Percentiles rank a stretch among this genome's conserved stretches.
Conservation (phyloP, 2,888 invertebrate species). For the Drosophila prolongata region DNA sequence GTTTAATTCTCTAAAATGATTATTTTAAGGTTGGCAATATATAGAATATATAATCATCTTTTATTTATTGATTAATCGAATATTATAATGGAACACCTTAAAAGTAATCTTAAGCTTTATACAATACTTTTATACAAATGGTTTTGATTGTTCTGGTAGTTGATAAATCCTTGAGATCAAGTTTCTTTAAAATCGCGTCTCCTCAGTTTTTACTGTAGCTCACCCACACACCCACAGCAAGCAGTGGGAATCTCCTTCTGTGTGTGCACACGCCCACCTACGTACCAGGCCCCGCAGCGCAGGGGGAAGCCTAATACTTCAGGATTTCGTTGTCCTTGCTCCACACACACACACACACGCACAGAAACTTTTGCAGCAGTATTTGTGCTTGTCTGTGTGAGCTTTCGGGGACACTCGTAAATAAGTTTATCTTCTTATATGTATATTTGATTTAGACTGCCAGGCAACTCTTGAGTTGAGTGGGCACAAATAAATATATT, state of each 20-base stretch:
- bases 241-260: conserved; percentile 4
- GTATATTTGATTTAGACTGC: conserved; percentile 48
- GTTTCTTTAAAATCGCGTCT: no score
- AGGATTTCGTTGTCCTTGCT: conserved; percentile 24
- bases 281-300: conserved; percentile 4
- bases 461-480: conserved; percentile 45
- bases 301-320: neutral
- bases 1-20: neutral
- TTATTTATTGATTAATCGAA: no score
- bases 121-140: no score
- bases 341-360: conserved; percentile 16
- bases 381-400: conserved; percentile 30
- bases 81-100: no score
- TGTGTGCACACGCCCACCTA: conserved; percentile 27
- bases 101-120: no score
- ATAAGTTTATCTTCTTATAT: conserved; percentile 34
- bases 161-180: no score
- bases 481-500: conserved; percentile 27
- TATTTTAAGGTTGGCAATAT: no score
- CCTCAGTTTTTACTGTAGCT: conserved; percentile 6
- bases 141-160: no score
- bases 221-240: conserved; percentile 6
- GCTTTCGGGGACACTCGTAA: conserved; percentile 23
- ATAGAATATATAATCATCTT: no score
- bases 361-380: neutral